These are phyloP conservation scores for Prunella fulvescens DNA, from an alignment of 2,113 vertebrate species.

Conservation along the genomic window DNA sequence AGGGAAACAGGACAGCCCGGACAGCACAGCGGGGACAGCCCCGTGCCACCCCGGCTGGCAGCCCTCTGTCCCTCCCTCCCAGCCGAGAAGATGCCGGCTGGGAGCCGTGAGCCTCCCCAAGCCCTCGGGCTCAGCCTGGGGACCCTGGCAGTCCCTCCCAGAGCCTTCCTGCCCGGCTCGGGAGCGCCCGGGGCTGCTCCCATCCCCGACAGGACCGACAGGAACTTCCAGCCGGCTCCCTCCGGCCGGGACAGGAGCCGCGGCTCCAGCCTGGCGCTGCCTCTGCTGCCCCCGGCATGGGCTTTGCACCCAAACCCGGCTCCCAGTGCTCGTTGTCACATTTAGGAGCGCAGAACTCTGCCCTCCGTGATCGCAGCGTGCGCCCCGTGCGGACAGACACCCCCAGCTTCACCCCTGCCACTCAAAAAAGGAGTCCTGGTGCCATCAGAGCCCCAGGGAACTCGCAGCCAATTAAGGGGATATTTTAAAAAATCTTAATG, in stretches of 20 bases:
- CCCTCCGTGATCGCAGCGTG: neutral
- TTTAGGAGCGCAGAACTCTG: neutral
- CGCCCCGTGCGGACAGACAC: neutral
- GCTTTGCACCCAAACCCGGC: neutral
- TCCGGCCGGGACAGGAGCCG: neutral
- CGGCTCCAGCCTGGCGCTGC: neutral
- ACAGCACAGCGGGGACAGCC: too few relatives aligned
- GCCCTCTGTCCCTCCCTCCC: neutral
- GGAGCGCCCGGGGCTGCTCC: neutral
- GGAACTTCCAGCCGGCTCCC: neutral
- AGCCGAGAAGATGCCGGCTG: fast-evolving
- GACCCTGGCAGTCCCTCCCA: neutral
- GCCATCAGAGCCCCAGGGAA: neutral
- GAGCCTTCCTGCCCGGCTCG: neutral
- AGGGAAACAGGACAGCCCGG: too few relatives aligned
- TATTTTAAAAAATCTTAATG: neutral
- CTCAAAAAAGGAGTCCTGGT: neutral
- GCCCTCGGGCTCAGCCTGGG: fast-evolving
- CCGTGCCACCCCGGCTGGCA: neutral
- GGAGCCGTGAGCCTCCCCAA: fast-evolving
- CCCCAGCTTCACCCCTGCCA: neutral
- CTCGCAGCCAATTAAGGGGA: neutral
- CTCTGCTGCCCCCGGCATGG: neutral
- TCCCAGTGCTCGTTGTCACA: neutral
- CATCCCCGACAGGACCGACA: neutral